Conservation (phyloP, 2,888 invertebrate species). For the Lasioglossum zephyrum region DNA sequence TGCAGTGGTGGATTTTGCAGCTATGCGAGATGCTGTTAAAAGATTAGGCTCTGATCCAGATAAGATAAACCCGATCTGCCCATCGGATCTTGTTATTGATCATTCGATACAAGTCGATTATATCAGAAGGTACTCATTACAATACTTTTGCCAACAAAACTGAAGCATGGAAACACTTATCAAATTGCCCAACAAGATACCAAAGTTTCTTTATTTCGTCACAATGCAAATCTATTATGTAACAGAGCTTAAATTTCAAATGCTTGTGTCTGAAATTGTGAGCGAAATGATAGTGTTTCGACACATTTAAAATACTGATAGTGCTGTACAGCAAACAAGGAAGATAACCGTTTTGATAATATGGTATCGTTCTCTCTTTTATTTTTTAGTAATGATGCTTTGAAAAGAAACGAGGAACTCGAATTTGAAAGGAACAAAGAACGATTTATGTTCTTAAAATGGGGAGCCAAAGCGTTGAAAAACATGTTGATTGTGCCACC, state of each 20-base stretch:
- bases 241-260: background rate
- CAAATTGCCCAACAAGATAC: slow-evolving; percentile 9
- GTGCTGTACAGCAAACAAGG: background rate
- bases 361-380: slow-evolving; percentile 58
- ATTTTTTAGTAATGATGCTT: slow-evolving; percentile 90
- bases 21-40: slow-evolving; percentile 98
- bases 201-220: background rate
- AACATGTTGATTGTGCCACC: slow-evolving; percentile 99
- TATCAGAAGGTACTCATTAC: slow-evolving; percentile 87
- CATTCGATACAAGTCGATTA: slow-evolving; percentile 99
- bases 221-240: background rate
- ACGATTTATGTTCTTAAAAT: slow-evolving; percentile 98
- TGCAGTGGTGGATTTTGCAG: slow-evolving; percentile 99
- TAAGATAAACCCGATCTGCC: slow-evolving; percentile 98
- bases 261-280: background rate
- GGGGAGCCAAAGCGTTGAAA: slow-evolving; percentile 97
- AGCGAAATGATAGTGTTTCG: slow-evolving; percentile 7
- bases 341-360: slow-evolving; percentile 31
- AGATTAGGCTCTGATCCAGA: slow-evolving; percentile 94
- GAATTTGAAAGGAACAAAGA: slow-evolving; percentile 98
- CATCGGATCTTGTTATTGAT: slow-evolving; percentile 98
- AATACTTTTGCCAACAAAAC: background rate
- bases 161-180: slow-evolving; percentile 19
- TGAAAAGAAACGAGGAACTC: slow-evolving; percentile 95
- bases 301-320: slow-evolving; percentile 15